A percentile compares a stretch with the other conserved stretches of the same genome.
Conservation (phyloP, 2,888 invertebrate species). For the Pollenia griseotomentosa region DNA sequence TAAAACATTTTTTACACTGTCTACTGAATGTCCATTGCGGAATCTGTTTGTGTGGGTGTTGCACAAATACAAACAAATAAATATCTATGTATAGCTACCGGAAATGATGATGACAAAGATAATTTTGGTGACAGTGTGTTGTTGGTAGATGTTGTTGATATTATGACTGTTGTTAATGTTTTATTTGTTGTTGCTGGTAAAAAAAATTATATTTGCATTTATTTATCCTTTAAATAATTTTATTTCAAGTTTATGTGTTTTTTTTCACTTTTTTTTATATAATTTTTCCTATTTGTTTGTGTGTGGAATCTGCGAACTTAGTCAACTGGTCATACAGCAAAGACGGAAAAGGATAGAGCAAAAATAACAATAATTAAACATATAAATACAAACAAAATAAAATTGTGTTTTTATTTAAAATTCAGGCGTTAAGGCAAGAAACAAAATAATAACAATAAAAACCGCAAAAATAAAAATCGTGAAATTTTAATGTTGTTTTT, state of each 20-base stretch:
- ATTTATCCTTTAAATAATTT: conserved; percentile 42
- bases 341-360: conserved; percentile 10
- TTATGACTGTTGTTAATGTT: conserved; percentile 7
- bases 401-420: conserved; percentile 27
- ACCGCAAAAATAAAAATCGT: conserved; percentile 64
- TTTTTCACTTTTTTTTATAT: background rate
- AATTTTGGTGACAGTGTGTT: conserved; percentile 18
- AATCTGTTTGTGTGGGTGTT: conserved; percentile 1
- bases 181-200: conserved; percentile 1
- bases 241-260: background rate
- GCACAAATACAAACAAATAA: conserved; percentile 30
- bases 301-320: background rate
- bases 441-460: conserved; percentile 21
- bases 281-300: background rate
- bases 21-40: conserved; percentile 6
- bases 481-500: conserved; percentile 60
- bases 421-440: conserved; percentile 62
- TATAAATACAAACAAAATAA: background rate
- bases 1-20: conserved; percentile 23
- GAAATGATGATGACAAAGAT: conserved; percentile 55
- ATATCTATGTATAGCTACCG: conserved; percentile 21
- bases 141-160: conserved; percentile 13
- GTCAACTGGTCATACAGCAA: conserved; percentile 31
- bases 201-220: conserved; percentile 48
- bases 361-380: conserved; percentile 25